These are phyloP conservation scores for Zygothrica quintamaculata DNA, from an alignment of 2,888 invertebrate species.

Conservation along the genomic window DNA sequence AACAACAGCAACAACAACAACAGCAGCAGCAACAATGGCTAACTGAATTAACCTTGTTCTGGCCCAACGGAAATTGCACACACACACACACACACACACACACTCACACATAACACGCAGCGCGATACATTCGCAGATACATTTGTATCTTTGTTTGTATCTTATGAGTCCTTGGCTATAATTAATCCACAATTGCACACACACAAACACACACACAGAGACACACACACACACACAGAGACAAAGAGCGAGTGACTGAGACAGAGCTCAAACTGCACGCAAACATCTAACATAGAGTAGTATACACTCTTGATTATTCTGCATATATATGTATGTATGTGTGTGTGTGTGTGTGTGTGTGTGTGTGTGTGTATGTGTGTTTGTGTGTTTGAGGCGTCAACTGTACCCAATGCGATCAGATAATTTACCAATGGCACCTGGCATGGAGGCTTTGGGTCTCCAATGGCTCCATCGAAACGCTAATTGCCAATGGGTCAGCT, in stretches of 20 bases:
- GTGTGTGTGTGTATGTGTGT: too few relatives aligned
- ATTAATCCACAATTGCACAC: conserved; percentile 77
- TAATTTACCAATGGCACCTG: conserved; percentile 67
- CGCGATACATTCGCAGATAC: conserved; percentile 40
- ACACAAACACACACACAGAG: conserved; percentile 38
- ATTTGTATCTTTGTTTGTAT: conserved; percentile 75
- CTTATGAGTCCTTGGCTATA: conserved; percentile 76
- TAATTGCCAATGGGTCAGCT: conserved; percentile 77
- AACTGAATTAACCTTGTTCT: conserved; percentile 79
- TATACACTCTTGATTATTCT: too few relatives aligned
- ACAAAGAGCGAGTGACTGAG: background rate
- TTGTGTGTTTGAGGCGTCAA: conserved; percentile 45
- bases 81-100: conserved; percentile 37
- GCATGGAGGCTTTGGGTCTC: conserved; percentile 28
- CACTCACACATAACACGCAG: too few relatives aligned
- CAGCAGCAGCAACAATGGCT: conserved; percentile 54
- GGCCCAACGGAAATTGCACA: conserved; percentile 70
- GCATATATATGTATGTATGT: too few relatives aligned
- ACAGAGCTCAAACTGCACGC: too few relatives aligned
- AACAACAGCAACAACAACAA: conserved; percentile 31
- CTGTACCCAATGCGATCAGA: conserved; percentile 60
- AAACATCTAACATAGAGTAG: conserved; percentile 42
- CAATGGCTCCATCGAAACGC: conserved; percentile 64
- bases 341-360: too few relatives aligned
- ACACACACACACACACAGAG: conserved; percentile 18